phyloP scores from a whole-genome alignment of 1,140 invertebrate species.

The Saccostrea cuccullata region DNA sequence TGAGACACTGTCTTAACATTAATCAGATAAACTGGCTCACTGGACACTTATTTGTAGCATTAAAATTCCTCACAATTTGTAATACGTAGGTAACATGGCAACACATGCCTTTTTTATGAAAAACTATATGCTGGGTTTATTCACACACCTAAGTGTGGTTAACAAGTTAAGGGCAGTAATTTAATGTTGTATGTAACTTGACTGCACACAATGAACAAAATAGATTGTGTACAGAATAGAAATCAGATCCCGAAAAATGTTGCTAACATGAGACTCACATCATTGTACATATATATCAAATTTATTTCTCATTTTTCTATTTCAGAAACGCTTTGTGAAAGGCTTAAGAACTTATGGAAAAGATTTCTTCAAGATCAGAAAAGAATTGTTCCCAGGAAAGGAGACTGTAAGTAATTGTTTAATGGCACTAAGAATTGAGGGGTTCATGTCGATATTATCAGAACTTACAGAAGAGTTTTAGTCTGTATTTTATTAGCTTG shows the following conservation, averaged over 20 bases:
- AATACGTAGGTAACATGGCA: not conserved
- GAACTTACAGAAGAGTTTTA: too few species aligned
- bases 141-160: not conserved
- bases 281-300: not conserved
- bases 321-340: constrained; percentile 90
- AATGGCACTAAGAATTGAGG: not conserved
- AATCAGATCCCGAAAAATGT: not conserved
- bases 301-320: constrained; percentile 30
- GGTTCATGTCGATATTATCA: too few species aligned
- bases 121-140: constrained; percentile 17
- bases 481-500: too few species aligned
- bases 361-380: constrained; percentile 98
- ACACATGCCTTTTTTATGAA: not conserved
- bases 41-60: not conserved
- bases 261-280: not conserved
- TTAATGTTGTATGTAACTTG: not conserved
- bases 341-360: constrained; percentile 98
- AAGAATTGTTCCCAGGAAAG: constrained; percentile 96
- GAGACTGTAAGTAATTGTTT: constrained; percentile 86
- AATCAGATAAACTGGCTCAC: not conserved
- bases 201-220: not conserved
- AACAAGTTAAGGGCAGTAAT: not conserved
- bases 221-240: not conserved
- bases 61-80: not conserved
- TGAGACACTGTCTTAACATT: not conserved